Base-by-base conservation (phyloP, 30 jellyfish, hydroid and myxozoan species). In the Calvadosia cruxmelitensis region DNA sequence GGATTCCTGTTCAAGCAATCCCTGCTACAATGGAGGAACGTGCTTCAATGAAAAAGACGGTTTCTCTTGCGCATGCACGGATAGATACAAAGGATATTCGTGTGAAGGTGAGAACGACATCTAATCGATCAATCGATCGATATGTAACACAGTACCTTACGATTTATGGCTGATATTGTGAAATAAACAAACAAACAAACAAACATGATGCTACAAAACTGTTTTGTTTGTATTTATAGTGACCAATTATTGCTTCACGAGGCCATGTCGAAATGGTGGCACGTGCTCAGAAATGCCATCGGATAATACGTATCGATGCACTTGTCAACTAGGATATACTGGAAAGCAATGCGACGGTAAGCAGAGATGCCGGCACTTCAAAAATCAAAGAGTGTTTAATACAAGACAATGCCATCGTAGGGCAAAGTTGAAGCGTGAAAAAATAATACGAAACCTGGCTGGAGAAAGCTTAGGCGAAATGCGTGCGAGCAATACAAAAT, bases 231-330 rank as follows among this genome's bases (percentile, higher is more conserved):
- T 3, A 3, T 30, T 77, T 73, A 35, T 52, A 89, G 98, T 79
- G 10, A 76, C 75, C 66, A 82, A 89, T 70, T 77, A 67, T 16
- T 89, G 98, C 64, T 68, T 48, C 50, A 95, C 74, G 32, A 28
- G 65, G 29, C 98, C 98, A 3, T 89, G 98, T 67, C 77, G 68
- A 52, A 89, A 89, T 50, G 91, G 86, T 27, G 98, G 92, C 49
- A 89, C 81, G 67, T 89, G 98, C 67, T 5, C 57, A 20, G 82
- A 69, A 50, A 69, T 85, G 70, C 29, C 66, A 20, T 70, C 72
- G 0, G 83, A 69, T 30, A 78, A 71, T 31, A 93, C 77, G 3
- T 72, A 66, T 76, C 74, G 78, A 33, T 89, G 98, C 67, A 79
- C 84, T 10, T 89, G 98, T 35, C 61, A 77, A 24, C 24, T 82